Percentiles rank a stretch among this genome's conserved stretches.
These are phyloP conservation scores for Sitodiplosis mosellana DNA, from an alignment of 1,140 invertebrate species.

Conservation along the genomic window DNA sequence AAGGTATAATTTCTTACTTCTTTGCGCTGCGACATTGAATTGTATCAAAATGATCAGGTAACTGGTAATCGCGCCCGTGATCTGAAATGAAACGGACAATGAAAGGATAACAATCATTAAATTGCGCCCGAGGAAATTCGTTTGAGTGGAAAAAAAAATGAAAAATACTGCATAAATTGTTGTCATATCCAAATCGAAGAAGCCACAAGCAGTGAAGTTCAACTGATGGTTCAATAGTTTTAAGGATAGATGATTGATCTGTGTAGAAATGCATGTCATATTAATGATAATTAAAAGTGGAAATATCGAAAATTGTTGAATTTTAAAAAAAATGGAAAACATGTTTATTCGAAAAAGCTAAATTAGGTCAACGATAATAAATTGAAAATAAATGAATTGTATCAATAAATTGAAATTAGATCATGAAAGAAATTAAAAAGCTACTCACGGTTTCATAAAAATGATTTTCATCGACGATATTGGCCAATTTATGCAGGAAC, in stretches of 20 bases:
- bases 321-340: not conserved
- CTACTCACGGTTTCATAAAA: conserved; percentile 18
- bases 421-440: too few relatives aligned
- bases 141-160: not conserved
- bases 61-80: conserved; percentile 23
- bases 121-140: not conserved
- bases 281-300: too few relatives aligned
- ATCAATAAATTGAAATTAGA: not conserved
- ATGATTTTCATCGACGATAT: conserved; percentile 21
- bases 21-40: conserved; percentile 22
- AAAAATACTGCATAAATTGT: conserved; percentile 18
- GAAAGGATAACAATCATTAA: not conserved
- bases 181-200: conserved; percentile 24
- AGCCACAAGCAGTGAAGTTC: conserved; percentile 23
- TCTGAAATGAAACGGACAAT: conserved; percentile 2
- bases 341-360: not conserved
- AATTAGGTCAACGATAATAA: not conserved
- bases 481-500: conserved; percentile 21
- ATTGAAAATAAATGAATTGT: not conserved
- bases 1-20: not conserved
- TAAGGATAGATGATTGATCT: conserved; percentile 19
- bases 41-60: conserved; percentile 24
- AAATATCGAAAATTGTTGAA: too few relatives aligned
- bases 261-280: too few relatives aligned
- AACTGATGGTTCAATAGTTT: conserved; percentile 23